phyloP scores from a whole-genome alignment of 2,888 invertebrate species.

The Pandemis corylana region DNA sequence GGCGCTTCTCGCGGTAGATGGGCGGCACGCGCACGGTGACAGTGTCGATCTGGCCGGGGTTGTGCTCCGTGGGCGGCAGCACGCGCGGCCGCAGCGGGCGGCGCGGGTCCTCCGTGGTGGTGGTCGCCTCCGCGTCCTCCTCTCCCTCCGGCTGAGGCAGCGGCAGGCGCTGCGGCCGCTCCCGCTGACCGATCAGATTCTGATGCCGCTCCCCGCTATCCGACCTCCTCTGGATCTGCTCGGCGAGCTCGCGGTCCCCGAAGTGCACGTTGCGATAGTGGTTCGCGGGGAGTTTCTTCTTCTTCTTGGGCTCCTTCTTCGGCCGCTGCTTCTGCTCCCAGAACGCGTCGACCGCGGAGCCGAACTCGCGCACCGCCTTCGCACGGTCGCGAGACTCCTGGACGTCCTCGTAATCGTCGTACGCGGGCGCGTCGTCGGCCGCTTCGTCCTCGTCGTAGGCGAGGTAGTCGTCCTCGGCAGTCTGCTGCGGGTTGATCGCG shows the following conservation, averaged over 20 bases:
- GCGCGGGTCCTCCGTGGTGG: slow-evolving; percentile 77
- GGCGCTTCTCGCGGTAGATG: slow-evolving; percentile 75
- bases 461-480: slow-evolving; percentile 65
- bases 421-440: slow-evolving; percentile 53
- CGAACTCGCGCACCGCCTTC: slow-evolving; percentile 69
- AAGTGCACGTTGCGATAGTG: slow-evolving; percentile 78
- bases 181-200: slow-evolving; percentile 59
- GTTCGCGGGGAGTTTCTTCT: slow-evolving; percentile 56
- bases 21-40: slow-evolving; percentile 81
- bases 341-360: slow-evolving; percentile 73
- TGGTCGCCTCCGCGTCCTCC: slow-evolving; percentile 71
- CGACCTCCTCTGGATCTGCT: slow-evolving; percentile 52
- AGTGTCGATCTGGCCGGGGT: slow-evolving; percentile 80
- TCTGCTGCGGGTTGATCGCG: slow-evolving; percentile 53
- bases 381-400: slow-evolving; percentile 72
- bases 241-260: slow-evolving; percentile 68
- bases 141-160: slow-evolving; percentile 55
- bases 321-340: slow-evolving; percentile 68
- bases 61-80: slow-evolving; percentile 79
- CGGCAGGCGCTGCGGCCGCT: slow-evolving; percentile 58
- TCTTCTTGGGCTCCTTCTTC: slow-evolving; percentile 33
- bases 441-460: slow-evolving; percentile 65
- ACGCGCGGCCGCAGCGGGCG: slow-evolving; percentile 71
- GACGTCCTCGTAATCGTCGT: slow-evolving; percentile 76
- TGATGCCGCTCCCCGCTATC: slow-evolving; percentile 56